Conservation (phyloP, 2,888 invertebrate species). For the Maniola hyperantus region DNA sequence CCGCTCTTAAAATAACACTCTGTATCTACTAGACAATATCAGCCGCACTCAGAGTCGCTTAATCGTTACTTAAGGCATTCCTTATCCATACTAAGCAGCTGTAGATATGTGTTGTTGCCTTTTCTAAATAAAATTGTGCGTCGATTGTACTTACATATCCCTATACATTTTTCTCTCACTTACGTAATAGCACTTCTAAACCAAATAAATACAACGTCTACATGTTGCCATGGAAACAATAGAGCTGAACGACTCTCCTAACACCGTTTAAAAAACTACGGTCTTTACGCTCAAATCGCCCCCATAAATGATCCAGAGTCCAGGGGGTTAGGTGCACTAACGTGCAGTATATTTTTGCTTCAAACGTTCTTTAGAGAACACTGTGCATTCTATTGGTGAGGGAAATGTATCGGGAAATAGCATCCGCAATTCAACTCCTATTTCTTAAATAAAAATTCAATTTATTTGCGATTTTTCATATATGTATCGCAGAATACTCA, state of each 20-base stretch:
- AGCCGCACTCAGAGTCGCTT: no score
- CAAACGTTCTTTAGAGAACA: constrained; percentile 36
- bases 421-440: neutral
- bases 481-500: no score
- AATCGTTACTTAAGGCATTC: no score
- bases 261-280: constrained; percentile 44
- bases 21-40: no score
- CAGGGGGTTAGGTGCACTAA: constrained; percentile 38
- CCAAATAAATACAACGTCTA: constrained; percentile 31
- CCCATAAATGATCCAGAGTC: constrained; percentile 42
- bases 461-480: no score
- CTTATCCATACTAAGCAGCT: no score
- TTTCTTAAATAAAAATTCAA: neutral
- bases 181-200: constrained; percentile 17
- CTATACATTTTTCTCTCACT: constrained; percentile 20
- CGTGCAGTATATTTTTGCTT: constrained; percentile 35
- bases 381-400: constrained; percentile 33
- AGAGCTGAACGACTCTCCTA: constrained; percentile 40
- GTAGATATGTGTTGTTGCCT: no score
- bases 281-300: constrained; percentile 42
- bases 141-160: constrained; percentile 2
- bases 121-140: no score
- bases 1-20: no score
- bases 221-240: constrained; percentile 32
- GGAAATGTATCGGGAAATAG: constrained; percentile 25